Evolutionary conservation across 1,140 invertebrate genomes (phyloP), one percentile per base, ranked within the genome.

Genomic region (Drosophila equinoxialis): DNA sequence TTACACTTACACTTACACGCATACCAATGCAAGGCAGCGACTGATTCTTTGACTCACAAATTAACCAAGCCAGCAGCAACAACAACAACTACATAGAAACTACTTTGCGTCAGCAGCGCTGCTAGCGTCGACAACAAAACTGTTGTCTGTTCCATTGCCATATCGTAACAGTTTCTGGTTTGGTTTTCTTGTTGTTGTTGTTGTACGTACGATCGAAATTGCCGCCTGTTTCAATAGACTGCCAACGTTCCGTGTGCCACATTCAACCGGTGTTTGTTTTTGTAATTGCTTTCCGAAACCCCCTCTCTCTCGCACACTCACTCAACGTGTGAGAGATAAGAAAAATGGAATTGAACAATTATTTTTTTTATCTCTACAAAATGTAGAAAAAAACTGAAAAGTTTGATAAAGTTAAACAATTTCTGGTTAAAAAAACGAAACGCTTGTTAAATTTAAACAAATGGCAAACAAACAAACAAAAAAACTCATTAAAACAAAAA

Each of bases 41-140:
- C 68, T 74, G 74, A 86, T 87, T 86, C 83, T 86, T 86, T 86
- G 83, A 86, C 83, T 86, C 83, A 86, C 83, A 86, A 86, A 89
- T 87, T 87, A 68, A 66, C 84, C 80, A 76, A 74, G 63, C 80
- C 70, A 68, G 58, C 55, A 48, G 65, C 74, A 65, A 63, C 79
- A 65, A 54, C 79, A 72, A 48, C 72, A 76, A 62, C 71, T 33
- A 67, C 70, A 51, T 17, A 17, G 17, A 17, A 17, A 79, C 69
- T 48, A 64, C 45, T 20, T 26, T 69, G 37, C 45, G 66, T 68
- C 78, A 11, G 37, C 37, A 39, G 11, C 37, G 11, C 37, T 39
- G 37, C 11, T 13, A 11, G 37, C 37, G 11, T 13, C 37, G 11
- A 39, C 37, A 77, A 77, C 71, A 64, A 86, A 86, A 86, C 70